Base-by-base conservation (phyloP, 1,140 invertebrate species). In the Prorops nasuta region DNA sequence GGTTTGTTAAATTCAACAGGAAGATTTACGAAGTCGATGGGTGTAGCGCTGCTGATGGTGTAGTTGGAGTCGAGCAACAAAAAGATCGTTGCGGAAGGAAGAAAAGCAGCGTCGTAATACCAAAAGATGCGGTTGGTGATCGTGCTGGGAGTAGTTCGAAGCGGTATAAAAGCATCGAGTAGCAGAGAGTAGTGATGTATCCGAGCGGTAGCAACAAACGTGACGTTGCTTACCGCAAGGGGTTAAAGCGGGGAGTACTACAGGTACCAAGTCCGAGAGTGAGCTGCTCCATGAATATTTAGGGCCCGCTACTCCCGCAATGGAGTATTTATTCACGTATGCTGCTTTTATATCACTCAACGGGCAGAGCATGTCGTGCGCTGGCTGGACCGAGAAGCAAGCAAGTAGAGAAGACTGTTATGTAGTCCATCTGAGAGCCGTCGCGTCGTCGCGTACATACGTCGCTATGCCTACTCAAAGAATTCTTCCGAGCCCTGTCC, bases 321-420 rank as follows among this genome's bases (percentile, higher is more conserved):
- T 60, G 62, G 60, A 57, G 54, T 64, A 64, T 64, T 64, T 64
- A 64, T 64, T 63, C 57, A 35, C 54, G 43, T 22, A 57, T 49
- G 60, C 57, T 43, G 57, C 48, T 64, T 64, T 64, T 63, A 64
- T 64, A 64, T 64, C 62, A 60, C 57, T 64, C 62, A 64, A 57
- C 17, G 48, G 49, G 24, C 24, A 10, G 24, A 28, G 4, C 24
- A 10, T 28, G 10, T 10, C 4, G 24, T 10, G 24, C 24, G 10
- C 10, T 10, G 24, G 24, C n/a, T 28, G 24, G 24, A 4, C 10
- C 24, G 24, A 28, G 24, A n/a, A n/a, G n/a, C n/a, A n/a, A n/a
- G n/a, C n/a, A n/a, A n/a, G n/a, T n/a, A n/a, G n/a, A n/a, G n/a
- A n/a, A n/a, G n/a, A n/a, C n/a, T n/a, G n/a, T n/a, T n/a, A n/a